Percentiles rank a stretch among this genome's conserved stretches.
These are phyloP conservation scores for Ochropacha duplaris DNA, from an alignment of 2,888 invertebrate species.

Conservation along the genomic window DNA sequence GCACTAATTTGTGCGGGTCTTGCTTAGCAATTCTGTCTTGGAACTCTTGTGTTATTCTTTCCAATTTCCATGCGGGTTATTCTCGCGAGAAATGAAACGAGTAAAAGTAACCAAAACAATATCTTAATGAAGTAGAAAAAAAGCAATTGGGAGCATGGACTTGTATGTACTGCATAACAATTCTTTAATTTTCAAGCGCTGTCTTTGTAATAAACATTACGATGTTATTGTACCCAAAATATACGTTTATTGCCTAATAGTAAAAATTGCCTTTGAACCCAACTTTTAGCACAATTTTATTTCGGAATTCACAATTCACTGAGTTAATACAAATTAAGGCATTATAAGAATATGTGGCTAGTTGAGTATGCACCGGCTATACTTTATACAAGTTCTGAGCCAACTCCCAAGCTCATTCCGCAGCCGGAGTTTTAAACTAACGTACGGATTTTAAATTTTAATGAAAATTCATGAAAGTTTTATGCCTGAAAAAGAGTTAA, in stretches of 20 bases:
- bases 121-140: neutral
- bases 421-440: neutral
- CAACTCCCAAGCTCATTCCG: neutral
- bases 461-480: neutral
- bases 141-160: neutral
- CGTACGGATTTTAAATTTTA: neutral
- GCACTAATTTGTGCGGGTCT: conserved; percentile 19
- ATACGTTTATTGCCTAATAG: too few relatives aligned
- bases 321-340: too few relatives aligned
- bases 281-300: too few relatives aligned
- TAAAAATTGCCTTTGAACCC: too few relatives aligned
- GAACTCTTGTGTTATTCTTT: neutral
- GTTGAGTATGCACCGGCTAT: neutral
- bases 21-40: conserved; percentile 2
- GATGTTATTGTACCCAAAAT: neutral
- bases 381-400: neutral
- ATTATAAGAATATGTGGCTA: neutral
- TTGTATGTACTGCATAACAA: neutral
- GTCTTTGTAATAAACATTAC: neutral
- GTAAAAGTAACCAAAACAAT: neutral
- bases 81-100: neutral
- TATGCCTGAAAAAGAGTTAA: neutral
- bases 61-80: neutral
- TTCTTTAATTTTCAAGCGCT: neutral
- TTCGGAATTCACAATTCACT: too few relatives aligned